Evolutionary conservation across 2,888 invertebrate genomes (phyloP), one percentile per base, ranked within the genome.

Genomic region (Hypomecis atomaria): DNA sequence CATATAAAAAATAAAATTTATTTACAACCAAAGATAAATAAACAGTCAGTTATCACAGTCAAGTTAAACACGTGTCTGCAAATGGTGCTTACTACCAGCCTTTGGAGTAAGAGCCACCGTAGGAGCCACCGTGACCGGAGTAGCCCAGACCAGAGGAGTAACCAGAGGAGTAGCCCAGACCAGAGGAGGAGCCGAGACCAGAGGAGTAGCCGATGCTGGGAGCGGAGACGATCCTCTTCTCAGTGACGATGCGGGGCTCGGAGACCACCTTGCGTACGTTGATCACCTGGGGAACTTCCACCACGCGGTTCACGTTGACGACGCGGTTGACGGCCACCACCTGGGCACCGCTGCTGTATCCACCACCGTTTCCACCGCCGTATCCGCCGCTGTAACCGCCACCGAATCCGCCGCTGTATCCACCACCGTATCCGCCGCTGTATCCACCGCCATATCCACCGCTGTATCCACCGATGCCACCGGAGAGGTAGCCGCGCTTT

Each of bases 171-270:
- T 56, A 45, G 13, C 52, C 52, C 40, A 42, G 52, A 0, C 52
- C 58, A 34, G 49, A 37, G 5, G 57, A 34, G 43, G 37, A 59
- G 13, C 68, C 53, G 58, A 59, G 44, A 6, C 61, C 36, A 13
- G 44, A 61, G 43, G 71, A 69, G 13, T 54, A 55, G 63, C 61
- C 52, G 64, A 59, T 66, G 45, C 69, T 70, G 65, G 79, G 78
- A 65, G 75, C 68, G 66, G 81, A 72, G 67, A 78, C 72, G 59
- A 84, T 77, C 72, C 78, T 77, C 71, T 81, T 80, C 69, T 82
- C 84, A 53, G 83, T 76, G 73, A 89, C 78, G 65, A 85, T 80
- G 73, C 83, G 82, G 53, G 84, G 85, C 63, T 77, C 83, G 71
- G 85, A 81, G 74, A 88, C 78, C 53, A 83, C 70, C 73, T 81